phyloP scores from a whole-genome alignment of 2,113 vertebrate genomes.

The Gallinago media region DNA sequence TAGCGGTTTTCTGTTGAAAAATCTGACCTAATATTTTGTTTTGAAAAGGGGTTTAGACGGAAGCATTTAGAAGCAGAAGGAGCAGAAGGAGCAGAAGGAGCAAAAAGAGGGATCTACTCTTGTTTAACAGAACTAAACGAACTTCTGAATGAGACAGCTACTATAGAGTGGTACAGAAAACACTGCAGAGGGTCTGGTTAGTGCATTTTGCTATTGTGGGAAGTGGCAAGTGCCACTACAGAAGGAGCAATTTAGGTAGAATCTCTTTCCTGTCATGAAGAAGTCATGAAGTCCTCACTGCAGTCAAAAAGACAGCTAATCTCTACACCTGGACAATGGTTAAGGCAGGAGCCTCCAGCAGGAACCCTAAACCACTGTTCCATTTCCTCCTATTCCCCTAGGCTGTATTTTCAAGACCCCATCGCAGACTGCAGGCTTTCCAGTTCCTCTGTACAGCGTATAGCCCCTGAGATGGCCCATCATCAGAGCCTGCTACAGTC shows the following conservation, averaged over 20 bases:
- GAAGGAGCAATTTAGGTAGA: not conserved
- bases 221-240: not conserved
- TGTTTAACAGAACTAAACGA: not conserved
- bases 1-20: not conserved
- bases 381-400: not conserved
- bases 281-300: not conserved
- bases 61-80: not conserved
- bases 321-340: not conserved
- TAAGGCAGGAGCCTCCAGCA: not conserved
- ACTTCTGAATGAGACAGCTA: not conserved
- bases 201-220: not conserved
- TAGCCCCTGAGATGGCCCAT: not conserved
- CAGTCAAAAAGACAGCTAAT: not conserved
- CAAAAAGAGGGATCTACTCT: not conserved
- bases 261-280: not conserved
- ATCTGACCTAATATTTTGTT: not conserved
- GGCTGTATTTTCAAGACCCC: not conserved
- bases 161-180: not conserved
- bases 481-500: not conserved
- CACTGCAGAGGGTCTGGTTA: not conserved
- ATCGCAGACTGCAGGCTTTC: not conserved
- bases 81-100: not conserved
- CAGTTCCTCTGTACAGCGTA: not conserved
- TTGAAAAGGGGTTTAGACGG: not conserved
- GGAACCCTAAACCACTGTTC: not conserved